These are phyloP conservation scores for Volucella inflata DNA, from an alignment of 2,888 invertebrate species.

Conservation along the genomic window DNA sequence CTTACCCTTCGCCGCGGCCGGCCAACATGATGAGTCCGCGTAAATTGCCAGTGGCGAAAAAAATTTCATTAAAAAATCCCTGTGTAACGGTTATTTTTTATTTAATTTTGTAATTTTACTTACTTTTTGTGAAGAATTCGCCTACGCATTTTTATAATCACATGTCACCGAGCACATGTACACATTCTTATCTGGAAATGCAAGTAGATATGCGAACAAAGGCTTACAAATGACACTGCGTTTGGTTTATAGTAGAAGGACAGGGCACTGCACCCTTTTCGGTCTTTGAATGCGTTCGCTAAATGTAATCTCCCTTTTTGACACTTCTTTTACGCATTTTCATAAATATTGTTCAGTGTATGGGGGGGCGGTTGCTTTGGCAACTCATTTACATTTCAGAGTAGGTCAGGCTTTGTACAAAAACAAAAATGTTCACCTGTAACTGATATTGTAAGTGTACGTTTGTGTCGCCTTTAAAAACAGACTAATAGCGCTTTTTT, in stretches of 20 bases:
- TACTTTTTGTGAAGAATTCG: conserved; percentile 34
- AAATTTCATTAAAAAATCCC: conserved; percentile 53
- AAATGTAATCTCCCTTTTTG: background rate
- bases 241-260: background rate
- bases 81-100: background rate
- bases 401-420: too few relatives aligned
- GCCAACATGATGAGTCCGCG: conserved; percentile 47
- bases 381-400: too few relatives aligned
- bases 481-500: too few relatives aligned
- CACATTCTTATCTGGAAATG: background rate
- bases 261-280: conserved; percentile 34
- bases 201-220: conserved; percentile 7
- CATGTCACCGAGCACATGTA: conserved; percentile 20
- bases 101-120: background rate
- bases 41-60: conserved; percentile 51
- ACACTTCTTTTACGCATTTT: too few relatives aligned
- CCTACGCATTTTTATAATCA: conserved; percentile 53
- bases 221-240: conserved; percentile 9
- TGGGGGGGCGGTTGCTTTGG: too few relatives aligned
- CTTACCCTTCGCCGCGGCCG: conserved; percentile 36
- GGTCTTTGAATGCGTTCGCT: background rate
- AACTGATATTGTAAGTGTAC: too few relatives aligned
- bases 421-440: too few relatives aligned
- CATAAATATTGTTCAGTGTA: too few relatives aligned
- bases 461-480: too few relatives aligned